These are phyloP conservation scores for Whitmania pigra DNA, from an alignment of 1,140 invertebrate species.

Conservation along the genomic window DNA sequence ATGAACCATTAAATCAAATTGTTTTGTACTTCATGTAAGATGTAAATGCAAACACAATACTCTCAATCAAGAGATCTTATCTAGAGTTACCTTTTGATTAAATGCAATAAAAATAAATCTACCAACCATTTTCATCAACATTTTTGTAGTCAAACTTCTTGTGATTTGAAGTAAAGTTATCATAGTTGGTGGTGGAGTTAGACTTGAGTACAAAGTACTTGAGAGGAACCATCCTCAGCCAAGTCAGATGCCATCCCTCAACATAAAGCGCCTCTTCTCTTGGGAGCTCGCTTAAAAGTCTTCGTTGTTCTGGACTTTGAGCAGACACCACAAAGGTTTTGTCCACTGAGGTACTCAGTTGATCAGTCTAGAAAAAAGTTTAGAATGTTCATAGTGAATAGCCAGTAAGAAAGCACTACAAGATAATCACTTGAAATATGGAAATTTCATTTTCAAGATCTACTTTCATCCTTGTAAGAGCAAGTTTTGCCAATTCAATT, in stretches of 20 bases:
- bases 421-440: conserved; percentile 51
- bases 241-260: conserved; percentile 73
- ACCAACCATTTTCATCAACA: not conserved
- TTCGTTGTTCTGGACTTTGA: conserved; percentile 63
- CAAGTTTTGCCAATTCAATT: conserved; percentile 67
- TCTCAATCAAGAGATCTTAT: no score
- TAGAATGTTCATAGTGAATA: not conserved
- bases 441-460: conserved; percentile 62
- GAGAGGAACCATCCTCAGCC: conserved; percentile 58
- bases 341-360: conserved; percentile 63
- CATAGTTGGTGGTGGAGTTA: conserved; percentile 44
- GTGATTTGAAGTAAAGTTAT: conserved; percentile 18
- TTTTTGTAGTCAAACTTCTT: conserved; percentile 1
- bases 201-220: conserved; percentile 74
- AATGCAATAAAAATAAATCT: not conserved
- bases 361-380: conserved; percentile 27
- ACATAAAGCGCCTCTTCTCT: conserved; percentile 62
- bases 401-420: not conserved
- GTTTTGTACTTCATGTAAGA: no score
- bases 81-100: no score
- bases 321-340: conserved; percentile 87
- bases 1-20: no score
- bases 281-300: conserved; percentile 59
- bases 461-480: conserved; percentile 72
- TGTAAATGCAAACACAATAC: no score